A percentile compares a stretch with the other conserved stretches of the same genome.
Conservation (phyloP, 2,888 invertebrate species). For the Lithosia quadra region DNA sequence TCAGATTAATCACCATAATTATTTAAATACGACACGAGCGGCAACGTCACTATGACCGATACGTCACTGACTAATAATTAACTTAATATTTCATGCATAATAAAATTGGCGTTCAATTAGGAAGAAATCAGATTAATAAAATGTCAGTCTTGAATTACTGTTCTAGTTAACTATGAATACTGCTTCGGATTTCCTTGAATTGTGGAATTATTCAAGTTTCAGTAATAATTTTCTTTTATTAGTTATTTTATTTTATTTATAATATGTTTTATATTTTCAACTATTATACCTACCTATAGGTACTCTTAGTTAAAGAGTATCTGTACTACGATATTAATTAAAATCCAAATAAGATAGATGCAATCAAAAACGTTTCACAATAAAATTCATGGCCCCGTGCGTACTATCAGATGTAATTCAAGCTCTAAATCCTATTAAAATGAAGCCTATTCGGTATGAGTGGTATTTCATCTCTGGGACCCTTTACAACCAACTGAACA, state of each 20-base stretch:
- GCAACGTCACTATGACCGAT: not conserved
- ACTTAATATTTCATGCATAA: slow-evolving; percentile 30
- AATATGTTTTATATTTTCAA: too few relatives aligned
- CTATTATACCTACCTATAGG: too few relatives aligned
- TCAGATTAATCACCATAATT: not conserved
- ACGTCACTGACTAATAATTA: slow-evolving; percentile 18
- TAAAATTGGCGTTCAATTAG: too few relatives aligned
- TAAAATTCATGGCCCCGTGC: slow-evolving; percentile 16
- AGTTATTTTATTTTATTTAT: too few relatives aligned
- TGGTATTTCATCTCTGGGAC: slow-evolving; percentile 49
- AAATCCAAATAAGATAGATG: not conserved
- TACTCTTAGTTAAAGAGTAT: too few relatives aligned
- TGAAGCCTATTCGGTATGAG: slow-evolving; percentile 40
- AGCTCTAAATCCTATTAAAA: slow-evolving; percentile 47
- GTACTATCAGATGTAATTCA: slow-evolving; percentile 31
- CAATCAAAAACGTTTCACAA: not conserved
- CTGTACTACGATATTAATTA: slow-evolving; percentile 11
- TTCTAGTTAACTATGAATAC: not conserved
- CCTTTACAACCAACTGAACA: slow-evolving; percentile 33
- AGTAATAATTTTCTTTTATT: too few relatives aligned
- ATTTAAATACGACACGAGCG: not conserved
- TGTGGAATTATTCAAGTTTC: not conserved
- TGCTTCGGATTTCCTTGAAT: too few relatives aligned
- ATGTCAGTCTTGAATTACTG: not conserved
- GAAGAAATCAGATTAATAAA: too few relatives aligned